Conservation (phyloP, 2,113 vertebrate species). For the Gasterosteus aculeatus region DNA sequence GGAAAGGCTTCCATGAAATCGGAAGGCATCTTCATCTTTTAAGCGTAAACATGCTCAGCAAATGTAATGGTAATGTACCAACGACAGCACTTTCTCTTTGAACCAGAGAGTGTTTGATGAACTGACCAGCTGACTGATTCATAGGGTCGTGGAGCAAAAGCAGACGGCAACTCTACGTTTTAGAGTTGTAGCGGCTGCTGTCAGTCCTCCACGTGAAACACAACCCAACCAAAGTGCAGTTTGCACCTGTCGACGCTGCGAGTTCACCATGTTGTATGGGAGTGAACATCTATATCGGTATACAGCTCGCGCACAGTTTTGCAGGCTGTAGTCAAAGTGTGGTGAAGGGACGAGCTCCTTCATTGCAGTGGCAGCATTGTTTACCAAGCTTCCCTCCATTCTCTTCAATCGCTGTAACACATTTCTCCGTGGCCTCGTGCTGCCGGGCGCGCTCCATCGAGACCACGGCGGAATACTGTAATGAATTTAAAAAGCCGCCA, state of each 20-base stretch:
- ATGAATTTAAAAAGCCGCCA: conserved; percentile 68
- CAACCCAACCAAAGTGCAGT: neutral
- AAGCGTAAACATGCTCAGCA: neutral
- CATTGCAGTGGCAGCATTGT: conserved; percentile 32
- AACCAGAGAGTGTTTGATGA: neutral
- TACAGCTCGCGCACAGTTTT: conserved; percentile 2
- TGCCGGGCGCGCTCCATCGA: conserved; percentile 47
- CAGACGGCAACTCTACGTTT: neutral
- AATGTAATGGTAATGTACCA: too few relatives aligned
- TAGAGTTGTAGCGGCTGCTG: neutral
- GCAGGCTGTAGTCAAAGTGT: conserved; percentile 27
- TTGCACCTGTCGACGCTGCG: neutral
- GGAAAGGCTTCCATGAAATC: conserved; percentile 26
- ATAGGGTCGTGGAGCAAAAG: neutral
- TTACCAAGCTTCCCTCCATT: conserved; percentile 17
- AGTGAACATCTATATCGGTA: conserved; percentile 9
- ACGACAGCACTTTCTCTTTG: conserved; percentile 3
- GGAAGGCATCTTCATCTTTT: conserved; percentile 10
- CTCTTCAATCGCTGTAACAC: conserved; percentile 39
- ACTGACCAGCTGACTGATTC: neutral
- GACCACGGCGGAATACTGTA: conserved; percentile 58
- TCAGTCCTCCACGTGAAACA: neutral
- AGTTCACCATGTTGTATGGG: neutral
- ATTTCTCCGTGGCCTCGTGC: conserved; percentile 43
- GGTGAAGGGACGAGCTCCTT: conserved; percentile 8